Base-by-base conservation (phyloP, 2,113 vertebrate genomes). In the Chloropsis cyanopogon region DNA sequence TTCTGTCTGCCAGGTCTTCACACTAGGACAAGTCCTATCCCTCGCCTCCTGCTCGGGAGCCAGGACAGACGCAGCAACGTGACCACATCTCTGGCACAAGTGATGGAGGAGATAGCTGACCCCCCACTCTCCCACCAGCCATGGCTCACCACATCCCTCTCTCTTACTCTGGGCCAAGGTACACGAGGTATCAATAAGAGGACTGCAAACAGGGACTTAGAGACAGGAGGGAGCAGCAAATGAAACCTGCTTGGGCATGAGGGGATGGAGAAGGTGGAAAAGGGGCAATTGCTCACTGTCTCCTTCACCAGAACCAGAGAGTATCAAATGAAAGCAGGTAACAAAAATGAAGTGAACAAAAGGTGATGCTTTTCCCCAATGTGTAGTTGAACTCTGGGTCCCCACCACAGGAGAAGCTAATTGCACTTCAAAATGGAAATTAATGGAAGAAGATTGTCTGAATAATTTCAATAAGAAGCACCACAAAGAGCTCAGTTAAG, bases 1-100 rank as follows among this genome's bases (percentile, higher is more conserved):
- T 90, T 83, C 54, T 63, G 85, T 70, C 68, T 91, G 93, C 82
- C 85, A 92, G 90, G 44, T 76, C 75, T 88, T 79, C 76, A 77
- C 54, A 80, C 23, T 29, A 82, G 87, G 57, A 87, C 73, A 66
- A 47, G 41, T 10, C 35, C 26, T 28, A 14, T n/a, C 73, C 66
- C 50, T 90, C 2, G 0, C 69, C 82, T 78, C 49, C 73, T 72
- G 53, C 80, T 82, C 0, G 0, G 69, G 68, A 71, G n/a, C 39
- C 22, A 47, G 82, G 47, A 59, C 70, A 56, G 50, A 68, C 64
- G 39, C 0, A 0, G 22, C 68, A 35, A 11, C 0, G 1, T 54
- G 64, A 46, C 33, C n/a, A 10, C 24, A 12, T 33, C 18, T n/a
- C 53, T 35, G 63, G 69, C n/a, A 20, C 20, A 2, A 54, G 54